Evolutionary conservation across 2,113 vertebrate genomes (phyloP).

Genomic region (Kryptolebias marmoratus): DNA sequence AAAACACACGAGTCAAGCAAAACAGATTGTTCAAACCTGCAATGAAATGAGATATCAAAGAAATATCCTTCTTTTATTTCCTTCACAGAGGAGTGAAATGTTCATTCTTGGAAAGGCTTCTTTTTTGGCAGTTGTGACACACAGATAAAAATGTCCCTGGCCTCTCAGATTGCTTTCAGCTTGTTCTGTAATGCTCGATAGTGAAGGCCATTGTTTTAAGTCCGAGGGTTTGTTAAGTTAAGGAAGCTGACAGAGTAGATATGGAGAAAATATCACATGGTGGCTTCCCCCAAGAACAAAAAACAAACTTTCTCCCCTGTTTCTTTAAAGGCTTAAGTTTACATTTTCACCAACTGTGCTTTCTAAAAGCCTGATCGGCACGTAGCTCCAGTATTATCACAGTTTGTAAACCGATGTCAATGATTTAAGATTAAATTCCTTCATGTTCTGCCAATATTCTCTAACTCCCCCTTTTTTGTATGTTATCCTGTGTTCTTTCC

Average conservation of each 20-base stretch:
- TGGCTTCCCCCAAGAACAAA: slow-evolving; percentile 33
- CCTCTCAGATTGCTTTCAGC: slow-evolving; percentile 12
- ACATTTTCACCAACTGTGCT: slow-evolving; percentile 9
- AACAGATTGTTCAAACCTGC: no score
- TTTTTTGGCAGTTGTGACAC: not conserved
- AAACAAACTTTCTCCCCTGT: not conserved
- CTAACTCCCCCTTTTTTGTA: not conserved
- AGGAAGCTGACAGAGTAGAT: slow-evolving; percentile 46
- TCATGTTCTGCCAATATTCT: not conserved
- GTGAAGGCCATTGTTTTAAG: slow-evolving; percentile 48
- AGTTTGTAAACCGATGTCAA: not conserved
- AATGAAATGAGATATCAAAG: no score
- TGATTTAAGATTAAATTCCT: not conserved
- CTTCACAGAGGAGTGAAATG: no score
- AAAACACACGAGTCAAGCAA: no score
- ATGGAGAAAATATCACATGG: slow-evolving; percentile 28
- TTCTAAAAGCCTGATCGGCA: slow-evolving; percentile 1
- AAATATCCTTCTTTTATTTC: no score
- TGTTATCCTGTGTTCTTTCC: slow-evolving; percentile 1
- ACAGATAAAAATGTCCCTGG: slow-evolving; percentile 6
- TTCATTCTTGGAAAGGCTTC: no score
- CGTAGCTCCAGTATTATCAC: not conserved
- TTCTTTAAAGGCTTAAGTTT: not conserved
- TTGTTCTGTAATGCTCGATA: slow-evolving; percentile 40
- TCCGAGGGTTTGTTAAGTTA: slow-evolving; percentile 13